Evolutionary conservation across 1,140 invertebrate genomes (phyloP).

Genomic region (Littorina saxatilis): DNA sequence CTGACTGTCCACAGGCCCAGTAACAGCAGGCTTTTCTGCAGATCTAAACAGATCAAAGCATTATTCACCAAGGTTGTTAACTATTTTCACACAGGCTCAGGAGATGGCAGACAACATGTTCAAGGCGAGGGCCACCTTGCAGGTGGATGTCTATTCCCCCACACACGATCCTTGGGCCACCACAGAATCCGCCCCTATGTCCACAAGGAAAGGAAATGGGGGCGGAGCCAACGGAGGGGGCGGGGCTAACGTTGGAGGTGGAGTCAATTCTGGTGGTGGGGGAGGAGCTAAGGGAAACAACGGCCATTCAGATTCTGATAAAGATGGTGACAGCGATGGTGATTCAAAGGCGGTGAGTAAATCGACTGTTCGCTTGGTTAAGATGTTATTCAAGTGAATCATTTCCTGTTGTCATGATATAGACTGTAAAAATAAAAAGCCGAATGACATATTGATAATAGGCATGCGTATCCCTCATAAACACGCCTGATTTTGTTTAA

Average conservation of each 20-base stretch:
- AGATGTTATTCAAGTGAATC: no score
- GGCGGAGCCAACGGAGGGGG: not conserved
- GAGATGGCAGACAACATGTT: not conserved
- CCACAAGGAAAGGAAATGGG: not conserved
- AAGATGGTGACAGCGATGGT: not conserved
- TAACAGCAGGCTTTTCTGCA: no score
- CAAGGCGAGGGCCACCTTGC: slow-evolving; percentile 6
- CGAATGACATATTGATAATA: no score
- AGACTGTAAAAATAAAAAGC: no score
- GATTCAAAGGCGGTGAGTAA: not conserved
- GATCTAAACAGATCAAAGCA: no score
- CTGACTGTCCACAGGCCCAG: no score
- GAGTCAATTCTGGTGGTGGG: not conserved
- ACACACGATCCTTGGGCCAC: not conserved
- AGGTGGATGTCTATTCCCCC: not conserved
- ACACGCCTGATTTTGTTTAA: no score
- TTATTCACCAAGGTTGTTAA: no score
- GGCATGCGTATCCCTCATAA: no score
- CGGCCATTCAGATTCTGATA: not conserved
- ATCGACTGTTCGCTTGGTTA: no score
- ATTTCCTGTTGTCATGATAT: no score
- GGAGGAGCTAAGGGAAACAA: not conserved
- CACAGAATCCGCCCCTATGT: not conserved
- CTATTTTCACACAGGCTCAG: slow-evolving; percentile 12
- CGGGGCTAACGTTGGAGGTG: not conserved